Conservation (phyloP, 30 jellyfish, hydroid and myxozoan species). For the Hydractinia echinata region DNA sequence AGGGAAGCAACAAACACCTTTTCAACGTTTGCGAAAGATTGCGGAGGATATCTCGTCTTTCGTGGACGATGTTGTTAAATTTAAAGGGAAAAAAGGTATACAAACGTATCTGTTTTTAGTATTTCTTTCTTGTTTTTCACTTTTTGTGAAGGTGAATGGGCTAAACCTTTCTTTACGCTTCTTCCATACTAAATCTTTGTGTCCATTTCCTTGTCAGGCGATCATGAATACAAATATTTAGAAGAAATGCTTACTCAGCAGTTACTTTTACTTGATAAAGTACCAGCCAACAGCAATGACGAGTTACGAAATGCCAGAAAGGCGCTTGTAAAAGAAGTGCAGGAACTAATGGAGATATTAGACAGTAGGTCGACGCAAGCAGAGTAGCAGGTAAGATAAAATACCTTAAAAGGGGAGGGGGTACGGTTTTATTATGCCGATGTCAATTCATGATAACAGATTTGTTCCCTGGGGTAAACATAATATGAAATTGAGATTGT, state of each 20-base stretch:
- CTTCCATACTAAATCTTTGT: not conserved
- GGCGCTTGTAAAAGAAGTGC: conserved; percentile 70
- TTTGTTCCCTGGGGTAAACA: no score
- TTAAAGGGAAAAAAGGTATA: conserved; percentile 32
- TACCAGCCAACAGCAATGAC: conserved; percentile 57
- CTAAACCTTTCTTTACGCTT: not conserved
- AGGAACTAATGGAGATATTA: conserved; percentile 46
- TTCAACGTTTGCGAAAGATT: conserved; percentile 7
- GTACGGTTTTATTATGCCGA: no score
- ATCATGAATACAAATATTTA: conserved; percentile 44
- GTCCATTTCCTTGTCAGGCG: conserved; percentile 35
- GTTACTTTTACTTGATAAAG: conserved; percentile 53
- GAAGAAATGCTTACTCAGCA: conserved; percentile 87
- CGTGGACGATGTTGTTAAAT: conserved; percentile 38
- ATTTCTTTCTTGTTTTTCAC: not conserved
- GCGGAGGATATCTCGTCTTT: conserved; percentile 28
- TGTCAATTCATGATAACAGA: no score
- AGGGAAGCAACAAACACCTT: conserved; percentile 30
- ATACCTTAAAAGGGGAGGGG: no score
- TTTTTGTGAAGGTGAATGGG: not conserved
- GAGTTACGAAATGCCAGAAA: conserved; percentile 57
- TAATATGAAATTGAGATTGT: no score
- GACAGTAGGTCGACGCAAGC: conserved; percentile 50
- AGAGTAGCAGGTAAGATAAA: no score
- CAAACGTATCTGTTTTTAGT: not conserved